These are phyloP conservation scores for Perca flavescens DNA, from an alignment of 2,113 vertebrate genomes.

Conservation along the genomic window DNA sequence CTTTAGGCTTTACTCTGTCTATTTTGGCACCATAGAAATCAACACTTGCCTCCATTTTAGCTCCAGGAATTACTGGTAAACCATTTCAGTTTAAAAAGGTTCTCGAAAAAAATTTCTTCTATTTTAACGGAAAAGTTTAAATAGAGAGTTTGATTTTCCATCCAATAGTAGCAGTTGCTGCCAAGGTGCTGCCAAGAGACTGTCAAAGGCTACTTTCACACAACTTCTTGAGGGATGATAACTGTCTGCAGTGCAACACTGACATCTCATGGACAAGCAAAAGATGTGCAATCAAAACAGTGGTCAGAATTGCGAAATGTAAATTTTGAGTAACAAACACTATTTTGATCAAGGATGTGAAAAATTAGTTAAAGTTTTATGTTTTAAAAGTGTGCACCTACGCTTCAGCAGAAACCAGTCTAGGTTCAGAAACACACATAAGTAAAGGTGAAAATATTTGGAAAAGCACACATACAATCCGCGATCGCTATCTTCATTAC, in stretches of 20 bases:
- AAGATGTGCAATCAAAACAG: constrained; percentile 30
- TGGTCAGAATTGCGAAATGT: background rate
- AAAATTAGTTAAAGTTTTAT: background rate
- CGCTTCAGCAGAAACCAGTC: no score
- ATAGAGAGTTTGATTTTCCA: constrained; percentile 71
- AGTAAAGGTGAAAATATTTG: no score
- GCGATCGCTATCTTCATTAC: background rate
- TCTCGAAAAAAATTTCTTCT: constrained; percentile 32
- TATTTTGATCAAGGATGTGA: background rate
- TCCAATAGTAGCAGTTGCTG: constrained; percentile 60
- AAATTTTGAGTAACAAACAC: background rate
- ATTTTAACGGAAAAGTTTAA: constrained; percentile 69
- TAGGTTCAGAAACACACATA: no score
- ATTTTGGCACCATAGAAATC: constrained; percentile 68
- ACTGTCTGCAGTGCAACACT: constrained; percentile 54
- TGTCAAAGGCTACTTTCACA: constrained; percentile 54
- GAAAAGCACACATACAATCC: background rate
- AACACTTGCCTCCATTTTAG: constrained; percentile 63
- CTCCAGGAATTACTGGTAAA: constrained; percentile 60
- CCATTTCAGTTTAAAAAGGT: constrained; percentile 47
- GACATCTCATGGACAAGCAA: constrained; percentile 68
- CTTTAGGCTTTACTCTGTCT: constrained; percentile 72
- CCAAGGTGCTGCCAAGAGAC: constrained; percentile 65
- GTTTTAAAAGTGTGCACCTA: background rate
- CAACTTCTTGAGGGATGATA: background rate